Evolutionary conservation across 2,888 invertebrate species (phyloP).

Genomic region (Plagodis dolabraria): DNA sequence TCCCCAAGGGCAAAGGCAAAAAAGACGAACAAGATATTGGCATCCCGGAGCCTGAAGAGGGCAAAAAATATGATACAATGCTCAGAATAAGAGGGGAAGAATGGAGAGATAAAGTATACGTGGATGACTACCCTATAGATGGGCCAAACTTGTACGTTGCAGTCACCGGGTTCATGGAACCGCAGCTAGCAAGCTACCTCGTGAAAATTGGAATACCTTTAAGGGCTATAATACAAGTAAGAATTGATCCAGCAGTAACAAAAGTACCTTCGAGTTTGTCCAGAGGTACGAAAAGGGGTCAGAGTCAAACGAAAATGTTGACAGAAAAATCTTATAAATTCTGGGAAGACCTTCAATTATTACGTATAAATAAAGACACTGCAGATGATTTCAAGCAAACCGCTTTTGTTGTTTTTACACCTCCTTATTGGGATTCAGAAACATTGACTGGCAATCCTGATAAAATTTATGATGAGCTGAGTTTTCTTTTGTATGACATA

Average conservation of each 20-base stretch:
- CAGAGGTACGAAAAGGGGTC: conserved; percentile 65
- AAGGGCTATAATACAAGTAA: conserved; percentile 70
- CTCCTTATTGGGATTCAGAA: conserved; percentile 66
- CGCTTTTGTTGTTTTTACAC: conserved; percentile 73
- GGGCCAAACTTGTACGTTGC: conserved; percentile 84
- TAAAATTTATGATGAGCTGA: conserved; percentile 80
- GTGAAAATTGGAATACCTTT: conserved; percentile 70
- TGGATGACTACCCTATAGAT: conserved; percentile 80
- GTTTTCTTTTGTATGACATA: conserved; percentile 80
- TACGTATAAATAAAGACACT: conserved; percentile 58
- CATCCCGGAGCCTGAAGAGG: conserved; percentile 52
- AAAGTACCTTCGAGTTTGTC: conserved; percentile 60
- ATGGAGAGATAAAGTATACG: conserved; percentile 80
- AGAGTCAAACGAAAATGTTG: conserved; percentile 68
- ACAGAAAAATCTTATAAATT: conserved; percentile 60
- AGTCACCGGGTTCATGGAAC: conserved; percentile 78
- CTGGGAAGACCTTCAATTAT: conserved; percentile 69
- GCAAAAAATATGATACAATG: conserved; percentile 76
- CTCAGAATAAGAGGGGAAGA: conserved; percentile 82
- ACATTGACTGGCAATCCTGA: conserved; percentile 60
- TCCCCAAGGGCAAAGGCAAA: conserved; percentile 56
- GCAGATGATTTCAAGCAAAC: conserved; percentile 66
- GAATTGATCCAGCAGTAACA: conserved; percentile 57
- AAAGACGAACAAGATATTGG: conserved; percentile 44
- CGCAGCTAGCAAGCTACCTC: conserved; percentile 58